A percentile compares a stretch with the other conserved stretches of the same genome.
Evolutionary conservation across 2,797 vertebrate species (phyloP).

Genomic region (Psittacula derbiana): DNA sequence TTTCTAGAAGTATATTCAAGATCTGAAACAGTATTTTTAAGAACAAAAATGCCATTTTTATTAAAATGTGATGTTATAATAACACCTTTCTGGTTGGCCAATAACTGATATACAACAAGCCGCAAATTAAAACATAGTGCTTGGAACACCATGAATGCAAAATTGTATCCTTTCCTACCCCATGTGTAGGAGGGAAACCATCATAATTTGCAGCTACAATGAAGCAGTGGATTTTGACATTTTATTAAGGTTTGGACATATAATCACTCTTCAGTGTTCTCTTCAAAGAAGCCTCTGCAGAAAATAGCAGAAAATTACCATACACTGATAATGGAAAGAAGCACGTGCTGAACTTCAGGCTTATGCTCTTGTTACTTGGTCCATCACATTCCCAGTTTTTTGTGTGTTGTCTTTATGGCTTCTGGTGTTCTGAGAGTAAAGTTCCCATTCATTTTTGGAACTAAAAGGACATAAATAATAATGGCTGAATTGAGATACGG

Average conservation of each 20-base stretch:
- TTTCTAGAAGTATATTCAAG: not conserved
- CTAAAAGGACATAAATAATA: conserved; percentile 6
- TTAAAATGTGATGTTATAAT: not conserved
- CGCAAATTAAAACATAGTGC: not conserved
- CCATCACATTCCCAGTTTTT: not conserved
- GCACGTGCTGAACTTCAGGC: not conserved
- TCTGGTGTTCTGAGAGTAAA: not conserved
- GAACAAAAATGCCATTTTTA: not conserved
- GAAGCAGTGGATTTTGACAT: conserved; percentile 42
- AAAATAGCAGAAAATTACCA: conserved; percentile 53
- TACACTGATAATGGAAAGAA: not conserved
- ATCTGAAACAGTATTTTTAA: not conserved
- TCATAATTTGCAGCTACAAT: conserved; percentile 20
- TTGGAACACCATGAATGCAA: not conserved
- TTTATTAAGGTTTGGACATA: conserved; percentile 51
- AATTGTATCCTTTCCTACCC: conserved; percentile 22
- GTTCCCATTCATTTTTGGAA: not conserved
- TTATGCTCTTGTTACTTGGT: not conserved
- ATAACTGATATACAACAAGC: conserved; percentile 5
- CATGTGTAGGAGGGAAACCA: conserved; percentile 21
- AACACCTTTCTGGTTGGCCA: not conserved
- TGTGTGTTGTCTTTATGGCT: conserved; percentile 1
- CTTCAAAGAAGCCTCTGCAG: conserved; percentile 37
- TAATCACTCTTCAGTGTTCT: conserved; percentile 24
- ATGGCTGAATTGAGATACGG: not conserved